phyloP scores from a whole-genome alignment of 2,113 vertebrate species.

The Mastomys coucha region DNA sequence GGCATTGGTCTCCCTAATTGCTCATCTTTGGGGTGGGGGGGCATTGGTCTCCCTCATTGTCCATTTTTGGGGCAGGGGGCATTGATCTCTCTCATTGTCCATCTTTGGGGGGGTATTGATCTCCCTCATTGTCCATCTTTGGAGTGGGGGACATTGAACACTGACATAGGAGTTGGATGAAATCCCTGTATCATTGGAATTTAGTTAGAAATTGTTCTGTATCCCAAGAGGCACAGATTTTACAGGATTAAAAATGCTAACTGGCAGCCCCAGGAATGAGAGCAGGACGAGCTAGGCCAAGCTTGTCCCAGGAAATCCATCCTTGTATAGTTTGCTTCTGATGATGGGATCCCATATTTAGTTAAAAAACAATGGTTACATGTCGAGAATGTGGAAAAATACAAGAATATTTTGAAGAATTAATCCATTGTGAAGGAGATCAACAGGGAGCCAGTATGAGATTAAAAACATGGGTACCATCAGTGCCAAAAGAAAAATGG shows the following conservation, averaged over 20 bases:
- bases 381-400: neutral
- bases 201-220: neutral
- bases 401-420: neutral
- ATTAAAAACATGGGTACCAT: neutral
- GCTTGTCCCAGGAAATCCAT: neutral
- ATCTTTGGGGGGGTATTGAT: too few relatives aligned
- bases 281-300: neutral
- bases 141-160: neutral
- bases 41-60: too few relatives aligned
- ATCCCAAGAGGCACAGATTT: neutral
- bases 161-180: neutral
- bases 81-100: too few relatives aligned
- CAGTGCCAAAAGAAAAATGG: neutral
- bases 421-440: neutral
- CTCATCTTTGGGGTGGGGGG: too few relatives aligned
- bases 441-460: neutral
- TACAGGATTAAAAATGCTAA: neutral
- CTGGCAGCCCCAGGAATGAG: neutral
- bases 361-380: neutral
- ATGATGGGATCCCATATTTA: neutral
- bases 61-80: too few relatives aligned
- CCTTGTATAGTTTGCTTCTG: neutral
- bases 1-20: too few relatives aligned
- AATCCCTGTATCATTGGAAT: neutral
- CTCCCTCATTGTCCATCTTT: neutral